phyloP scores from a whole-genome alignment of 2,888 invertebrate species.

The Exocentrus adspersus region DNA sequence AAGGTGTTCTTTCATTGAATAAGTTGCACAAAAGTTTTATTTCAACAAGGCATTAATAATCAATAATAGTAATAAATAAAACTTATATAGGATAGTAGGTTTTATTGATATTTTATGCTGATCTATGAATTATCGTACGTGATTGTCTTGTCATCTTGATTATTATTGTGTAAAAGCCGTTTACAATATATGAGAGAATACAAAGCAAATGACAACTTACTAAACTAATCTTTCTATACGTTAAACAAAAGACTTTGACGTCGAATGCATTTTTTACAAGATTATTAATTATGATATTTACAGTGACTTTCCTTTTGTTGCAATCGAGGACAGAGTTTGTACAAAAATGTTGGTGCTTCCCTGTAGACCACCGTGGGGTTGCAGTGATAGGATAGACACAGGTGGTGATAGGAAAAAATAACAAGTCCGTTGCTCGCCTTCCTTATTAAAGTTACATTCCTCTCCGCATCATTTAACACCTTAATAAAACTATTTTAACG shows the following conservation, averaged over 20 bases:
- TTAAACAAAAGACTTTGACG: too few species aligned
- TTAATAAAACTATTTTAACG: constrained; percentile 6
- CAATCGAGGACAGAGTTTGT: too few species aligned
- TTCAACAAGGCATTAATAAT: not conserved
- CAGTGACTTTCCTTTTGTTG: too few species aligned
- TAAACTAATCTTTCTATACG: too few species aligned
- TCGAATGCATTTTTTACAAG: too few species aligned
- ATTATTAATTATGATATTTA: too few species aligned
- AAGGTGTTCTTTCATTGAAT: not conserved
- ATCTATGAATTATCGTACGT: not conserved
- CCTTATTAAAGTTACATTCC: constrained; percentile 2
- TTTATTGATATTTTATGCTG: not conserved
- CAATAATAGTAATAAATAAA: not conserved
- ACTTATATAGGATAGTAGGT: not conserved
- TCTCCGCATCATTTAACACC: constrained; percentile 20
- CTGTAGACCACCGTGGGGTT: too few species aligned
- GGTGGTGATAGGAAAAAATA: not conserved
- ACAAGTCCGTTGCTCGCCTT: not conserved
- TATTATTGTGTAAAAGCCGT: too few species aligned
- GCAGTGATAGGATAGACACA: not conserved
- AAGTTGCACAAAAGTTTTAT: not conserved
- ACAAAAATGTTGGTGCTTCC: too few species aligned
- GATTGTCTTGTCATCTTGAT: too few species aligned
- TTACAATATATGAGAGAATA: too few species aligned
- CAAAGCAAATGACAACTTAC: too few species aligned